Evolutionary conservation across 2,113 vertebrate genomes (phyloP).

Genomic region (Laticauda colubrina): DNA sequence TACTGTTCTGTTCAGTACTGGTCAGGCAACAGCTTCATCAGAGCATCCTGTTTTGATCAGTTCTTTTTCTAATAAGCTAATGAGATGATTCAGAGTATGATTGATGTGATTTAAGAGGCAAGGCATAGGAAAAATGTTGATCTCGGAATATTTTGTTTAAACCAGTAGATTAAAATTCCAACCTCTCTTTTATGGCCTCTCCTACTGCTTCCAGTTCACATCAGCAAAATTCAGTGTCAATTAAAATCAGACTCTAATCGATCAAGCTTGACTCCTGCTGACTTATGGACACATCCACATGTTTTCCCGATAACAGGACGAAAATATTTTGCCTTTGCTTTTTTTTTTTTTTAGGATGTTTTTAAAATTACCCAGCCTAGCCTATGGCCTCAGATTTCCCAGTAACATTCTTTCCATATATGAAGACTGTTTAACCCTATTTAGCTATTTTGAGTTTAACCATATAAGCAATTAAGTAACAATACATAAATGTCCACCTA

Average conservation of each 20-base stretch:
- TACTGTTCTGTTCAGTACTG: neutral
- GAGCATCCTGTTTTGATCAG: neutral
- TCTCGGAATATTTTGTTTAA: neutral
- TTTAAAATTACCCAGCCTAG: neutral
- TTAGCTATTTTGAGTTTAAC: neutral
- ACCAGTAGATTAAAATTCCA: neutral
- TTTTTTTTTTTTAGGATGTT: neutral
- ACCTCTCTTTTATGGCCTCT: neutral
- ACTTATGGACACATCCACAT: neutral
- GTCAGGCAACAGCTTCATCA: neutral
- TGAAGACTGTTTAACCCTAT: neutral
- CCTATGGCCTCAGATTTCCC: neutral
- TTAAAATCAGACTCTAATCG: neutral
- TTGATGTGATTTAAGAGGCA: neutral
- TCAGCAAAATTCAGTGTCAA: neutral
- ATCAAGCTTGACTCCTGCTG: neutral
- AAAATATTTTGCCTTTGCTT: neutral
- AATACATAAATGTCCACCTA: neutral
- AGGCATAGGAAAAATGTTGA: neutral
- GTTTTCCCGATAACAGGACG: neutral
- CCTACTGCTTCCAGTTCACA: neutral
- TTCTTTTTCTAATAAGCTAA: neutral
- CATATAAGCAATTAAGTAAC: neutral
- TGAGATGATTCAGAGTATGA: slow-evolving; percentile 5
- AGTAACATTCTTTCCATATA: neutral